phyloP scores from a whole-genome alignment of 2,113 vertebrate species.

The Rhinolophus ferrumequinum region DNA sequence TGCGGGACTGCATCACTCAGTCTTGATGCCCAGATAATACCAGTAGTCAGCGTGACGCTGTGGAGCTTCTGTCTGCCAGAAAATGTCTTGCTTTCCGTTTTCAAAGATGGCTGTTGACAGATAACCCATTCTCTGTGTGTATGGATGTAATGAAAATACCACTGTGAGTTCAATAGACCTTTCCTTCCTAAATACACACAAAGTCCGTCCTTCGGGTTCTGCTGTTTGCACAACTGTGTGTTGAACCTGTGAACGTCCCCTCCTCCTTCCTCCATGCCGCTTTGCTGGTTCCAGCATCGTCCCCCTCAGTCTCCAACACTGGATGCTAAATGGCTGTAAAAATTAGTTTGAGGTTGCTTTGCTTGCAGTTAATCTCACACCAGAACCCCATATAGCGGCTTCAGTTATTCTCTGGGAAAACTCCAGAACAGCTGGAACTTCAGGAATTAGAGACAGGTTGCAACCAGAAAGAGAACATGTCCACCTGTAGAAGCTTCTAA shows the following conservation, averaged over 20 bases:
- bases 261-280: neutral
- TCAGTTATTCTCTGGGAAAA: neutral
- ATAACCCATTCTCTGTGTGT: neutral
- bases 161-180: neutral
- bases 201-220: neutral
- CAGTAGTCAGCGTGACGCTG: neutral
- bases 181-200: neutral
- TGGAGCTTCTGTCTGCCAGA: neutral
- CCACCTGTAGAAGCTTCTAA: neutral
- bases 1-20: neutral
- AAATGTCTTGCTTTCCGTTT: constrained; percentile 1
- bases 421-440: neutral
- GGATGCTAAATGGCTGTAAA: neutral
- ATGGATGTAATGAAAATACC: neutral
- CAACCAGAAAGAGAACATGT: neutral
- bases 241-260: neutral
- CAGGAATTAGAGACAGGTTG: neutral
- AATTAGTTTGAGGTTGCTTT: neutral
- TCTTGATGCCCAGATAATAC: neutral
- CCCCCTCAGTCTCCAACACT: neutral
- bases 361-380: neutral
- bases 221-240: neutral
- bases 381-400: neutral
- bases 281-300: neutral
- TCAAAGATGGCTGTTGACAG: constrained; percentile 1